Percentiles rank a stretch among this genome's conserved stretches.
Conservation (phyloP, 2,113 vertebrate species). For the Nothoprocta pentlandii region DNA sequence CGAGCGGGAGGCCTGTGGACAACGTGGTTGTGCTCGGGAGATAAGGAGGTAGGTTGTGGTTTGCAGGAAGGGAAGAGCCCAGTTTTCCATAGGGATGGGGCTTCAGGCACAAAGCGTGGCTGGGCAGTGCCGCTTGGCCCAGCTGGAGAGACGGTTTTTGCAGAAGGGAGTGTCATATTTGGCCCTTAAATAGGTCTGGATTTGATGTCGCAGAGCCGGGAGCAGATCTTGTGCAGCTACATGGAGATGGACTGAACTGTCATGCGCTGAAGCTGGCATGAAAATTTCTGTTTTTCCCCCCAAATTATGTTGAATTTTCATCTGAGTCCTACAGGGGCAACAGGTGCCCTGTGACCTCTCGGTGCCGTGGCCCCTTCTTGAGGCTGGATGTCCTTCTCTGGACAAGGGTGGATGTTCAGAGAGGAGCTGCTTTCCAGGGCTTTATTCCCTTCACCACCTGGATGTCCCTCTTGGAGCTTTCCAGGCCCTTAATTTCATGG, state of each 20-base stretch:
- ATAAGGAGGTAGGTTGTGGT: no score
- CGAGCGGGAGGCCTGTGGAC: not conserved
- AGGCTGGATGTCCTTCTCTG: not conserved
- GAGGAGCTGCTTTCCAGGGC: not conserved
- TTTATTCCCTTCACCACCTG: not conserved
- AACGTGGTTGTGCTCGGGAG: not conserved
- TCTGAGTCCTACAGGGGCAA: rapidly evolving
- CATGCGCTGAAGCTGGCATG: not conserved
- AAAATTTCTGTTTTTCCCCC: not conserved
- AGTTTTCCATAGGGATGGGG: no score
- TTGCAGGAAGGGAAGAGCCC: no score
- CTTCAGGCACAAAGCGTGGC: no score
- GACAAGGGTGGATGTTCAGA: no score
- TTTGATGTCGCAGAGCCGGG: not conserved
- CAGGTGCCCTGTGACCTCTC: no score
- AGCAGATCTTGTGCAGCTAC: not conserved
- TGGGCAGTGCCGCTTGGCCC: no score
- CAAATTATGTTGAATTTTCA: not conserved
- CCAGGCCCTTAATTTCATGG: not conserved
- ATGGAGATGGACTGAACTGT: not conserved
- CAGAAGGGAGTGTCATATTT: not conserved
- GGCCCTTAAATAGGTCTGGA: not conserved
- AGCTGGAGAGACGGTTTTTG: no score
- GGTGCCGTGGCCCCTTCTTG: not conserved
- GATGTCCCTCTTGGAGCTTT: not conserved